Evolutionary conservation across 1,140 invertebrate species (phyloP).

Genomic region (Zophobas morio): DNA sequence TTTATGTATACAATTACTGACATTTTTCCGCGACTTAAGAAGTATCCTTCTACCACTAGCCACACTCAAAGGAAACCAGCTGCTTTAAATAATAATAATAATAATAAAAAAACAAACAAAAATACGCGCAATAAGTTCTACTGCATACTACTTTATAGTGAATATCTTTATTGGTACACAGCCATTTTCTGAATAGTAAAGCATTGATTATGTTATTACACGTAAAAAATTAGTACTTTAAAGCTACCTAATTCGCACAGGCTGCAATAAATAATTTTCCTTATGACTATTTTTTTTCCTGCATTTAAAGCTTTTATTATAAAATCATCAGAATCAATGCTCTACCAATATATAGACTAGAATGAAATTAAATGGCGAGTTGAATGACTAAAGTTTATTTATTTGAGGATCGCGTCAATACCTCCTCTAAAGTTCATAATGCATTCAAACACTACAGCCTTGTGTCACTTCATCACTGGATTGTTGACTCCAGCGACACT

Average conservation of each 20-base stretch:
- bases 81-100: conserved; percentile 21
- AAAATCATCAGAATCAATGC: conserved; percentile 26
- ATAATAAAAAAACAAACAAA: conserved; percentile 35
- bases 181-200: conserved; percentile 54
- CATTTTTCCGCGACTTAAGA: conserved; percentile 21
- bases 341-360: conserved; percentile 48
- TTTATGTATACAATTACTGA: conserved; percentile 27
- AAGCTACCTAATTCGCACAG: conserved; percentile 28
- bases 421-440: conserved; percentile 38
- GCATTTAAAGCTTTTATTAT: conserved; percentile 44
- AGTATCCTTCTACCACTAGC: conserved; percentile 34
- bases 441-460: conserved; percentile 70
- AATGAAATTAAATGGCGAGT: conserved; percentile 52
- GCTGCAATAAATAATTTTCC: conserved; percentile 41
- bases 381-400: conserved; percentile 50
- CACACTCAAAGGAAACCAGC: conserved; percentile 41
- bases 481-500: conserved; percentile 72
- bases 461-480: conserved; percentile 70
- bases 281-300: conserved; percentile 28
- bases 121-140: conserved; percentile 28
- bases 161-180: conserved; percentile 63
- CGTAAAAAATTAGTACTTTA: conserved; percentile 26
- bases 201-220: conserved; percentile 30
- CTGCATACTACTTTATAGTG: conserved; percentile 49
- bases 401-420: background rate